Evolutionary conservation across 2,113 vertebrate genomes (phyloP).

Genomic region (Corythornis vintsioides): DNA sequence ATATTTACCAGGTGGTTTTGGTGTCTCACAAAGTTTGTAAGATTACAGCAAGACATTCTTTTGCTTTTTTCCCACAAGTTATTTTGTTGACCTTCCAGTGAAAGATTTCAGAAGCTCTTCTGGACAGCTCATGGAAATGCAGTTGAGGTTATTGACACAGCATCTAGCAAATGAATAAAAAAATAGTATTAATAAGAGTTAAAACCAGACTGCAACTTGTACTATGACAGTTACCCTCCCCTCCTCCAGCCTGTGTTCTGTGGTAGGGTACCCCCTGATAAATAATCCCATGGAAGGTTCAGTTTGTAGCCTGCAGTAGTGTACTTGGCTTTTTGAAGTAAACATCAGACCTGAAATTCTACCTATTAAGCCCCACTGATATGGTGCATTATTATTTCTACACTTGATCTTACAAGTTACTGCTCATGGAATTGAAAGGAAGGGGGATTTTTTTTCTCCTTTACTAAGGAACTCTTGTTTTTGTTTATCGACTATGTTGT

Average conservation of each 20-base stretch:
- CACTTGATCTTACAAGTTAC: background rate
- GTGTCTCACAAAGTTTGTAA: background rate
- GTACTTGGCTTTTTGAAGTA: background rate
- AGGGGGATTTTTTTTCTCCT: background rate
- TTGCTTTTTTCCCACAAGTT: background rate
- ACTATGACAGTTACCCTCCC: background rate
- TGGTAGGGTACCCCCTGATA: background rate
- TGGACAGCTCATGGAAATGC: background rate
- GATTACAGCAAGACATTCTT: background rate
- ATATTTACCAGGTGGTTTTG: background rate
- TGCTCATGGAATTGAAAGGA: background rate
- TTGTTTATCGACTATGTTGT: background rate
- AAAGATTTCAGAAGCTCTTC: background rate
- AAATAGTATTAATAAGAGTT: background rate
- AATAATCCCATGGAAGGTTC: background rate
- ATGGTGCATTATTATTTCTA: background rate
- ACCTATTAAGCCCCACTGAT: background rate
- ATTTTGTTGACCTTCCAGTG: background rate
- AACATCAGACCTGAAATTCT: background rate
- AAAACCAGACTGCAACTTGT: background rate
- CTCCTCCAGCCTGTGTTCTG: background rate
- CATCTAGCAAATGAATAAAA: background rate
- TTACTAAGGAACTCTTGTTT: background rate
- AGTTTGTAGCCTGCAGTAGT: background rate
- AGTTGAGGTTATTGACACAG: background rate